A percentile compares a stretch with the other conserved stretches of the same genome.
These are phyloP conservation scores for Papilio dardanus DNA, from an alignment of 1,140 invertebrate species.

Conservation along the genomic window DNA sequence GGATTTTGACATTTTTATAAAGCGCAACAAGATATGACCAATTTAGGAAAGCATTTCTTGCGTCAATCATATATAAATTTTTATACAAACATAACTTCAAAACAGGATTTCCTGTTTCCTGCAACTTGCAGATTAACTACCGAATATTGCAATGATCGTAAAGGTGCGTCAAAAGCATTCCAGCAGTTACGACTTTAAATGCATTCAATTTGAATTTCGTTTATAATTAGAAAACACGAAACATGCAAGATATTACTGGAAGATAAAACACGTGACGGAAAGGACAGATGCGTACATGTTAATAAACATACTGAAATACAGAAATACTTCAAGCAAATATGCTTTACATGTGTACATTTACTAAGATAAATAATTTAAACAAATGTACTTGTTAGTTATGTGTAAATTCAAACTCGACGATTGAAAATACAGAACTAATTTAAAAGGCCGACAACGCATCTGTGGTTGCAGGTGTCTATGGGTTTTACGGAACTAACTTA, in stretches of 20 bases:
- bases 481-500: too few relatives aligned
- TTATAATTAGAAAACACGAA: slow-evolving; percentile 17
- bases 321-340: slow-evolving; percentile 21
- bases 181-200: background rate
- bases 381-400: background rate
- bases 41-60: background rate
- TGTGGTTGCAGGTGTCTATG: too few relatives aligned
- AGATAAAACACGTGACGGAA: background rate
- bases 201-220: background rate
- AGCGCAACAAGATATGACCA: background rate
- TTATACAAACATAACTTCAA: background rate
- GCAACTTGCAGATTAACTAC: background rate
- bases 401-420: background rate
- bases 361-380: background rate
- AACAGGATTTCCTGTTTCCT: background rate
- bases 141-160: slow-evolving; percentile 7
- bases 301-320: slow-evolving; percentile 11
- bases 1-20: background rate
- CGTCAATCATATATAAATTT: background rate
- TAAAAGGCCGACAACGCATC: too few relatives aligned
- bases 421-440: background rate
- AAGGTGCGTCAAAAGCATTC: slow-evolving; percentile 5
- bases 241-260: slow-evolving; percentile 3
- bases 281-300: slow-evolving; percentile 8
- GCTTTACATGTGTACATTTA: slow-evolving; percentile 16